Base-by-base conservation (phyloP, 1,140 invertebrate species). In the Maniola jurtina region DNA sequence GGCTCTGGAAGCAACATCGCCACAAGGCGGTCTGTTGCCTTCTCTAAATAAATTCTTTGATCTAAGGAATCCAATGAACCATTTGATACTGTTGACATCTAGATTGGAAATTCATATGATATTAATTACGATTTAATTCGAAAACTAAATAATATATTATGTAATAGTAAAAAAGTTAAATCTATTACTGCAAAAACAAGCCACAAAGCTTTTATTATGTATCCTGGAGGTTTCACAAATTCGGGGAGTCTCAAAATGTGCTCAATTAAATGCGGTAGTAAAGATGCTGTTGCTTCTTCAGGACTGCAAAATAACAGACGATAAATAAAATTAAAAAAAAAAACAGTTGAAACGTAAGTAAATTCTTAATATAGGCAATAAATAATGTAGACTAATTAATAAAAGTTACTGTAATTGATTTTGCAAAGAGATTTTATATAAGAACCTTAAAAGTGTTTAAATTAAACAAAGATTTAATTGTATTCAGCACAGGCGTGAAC, bases 71-170 rank as follows among this genome's bases (percentile, higher is more conserved):
- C 55, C 15, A 82, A 11, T 6, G 82, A 72, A 2, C 72, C 75
- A 48, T 84, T 83, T 7, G 85, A 88, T 79, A 89, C 79, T 54
- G 83, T 76, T 34, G 87, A 87, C 84, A 88, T 88, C 87, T 89
- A 48, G 13, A 47, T 40, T 5, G 13, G 34, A 67, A 2, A 59
- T 13, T 57, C 34, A 16, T 5, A 25, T 25, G 4, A 25, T 25
- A 25, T n/a, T n/a, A n/a, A n/a, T n/a, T n/a, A n/a, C n/a, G n/a
- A n/a, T n/a, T n/a, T n/a, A n/a, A n/a, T n/a, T n/a, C n/a, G n/a
- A n/a, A n/a, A n/a, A n/a, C n/a, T n/a, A n/a, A n/a, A n/a, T n/a
- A n/a, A n/a, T n/a, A n/a, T n/a, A n/a, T n/a, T n/a, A n/a, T n/a
- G n/a, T n/a, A n/a, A n/a, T 9, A 58, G 45, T 33, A 50, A n/a